A percentile compares a stretch with the other conserved stretches of the same genome.
Conservation (phyloP, 2,888 invertebrate species). For the Dione juno region DNA sequence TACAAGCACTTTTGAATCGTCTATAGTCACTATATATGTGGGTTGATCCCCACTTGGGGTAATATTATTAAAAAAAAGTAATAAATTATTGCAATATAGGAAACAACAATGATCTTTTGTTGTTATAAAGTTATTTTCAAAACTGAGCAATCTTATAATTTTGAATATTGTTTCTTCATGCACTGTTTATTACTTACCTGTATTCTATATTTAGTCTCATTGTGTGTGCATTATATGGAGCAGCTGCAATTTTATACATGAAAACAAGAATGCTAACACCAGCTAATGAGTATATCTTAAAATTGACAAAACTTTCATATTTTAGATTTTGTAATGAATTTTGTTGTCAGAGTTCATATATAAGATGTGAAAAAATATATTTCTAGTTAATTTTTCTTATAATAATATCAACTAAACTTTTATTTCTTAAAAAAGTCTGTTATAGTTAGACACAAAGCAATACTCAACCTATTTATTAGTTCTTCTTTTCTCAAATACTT, state of each 20-base stretch:
- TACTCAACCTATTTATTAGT: neutral
- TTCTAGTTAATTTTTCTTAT: neutral
- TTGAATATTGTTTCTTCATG: slow-evolving; percentile 54
- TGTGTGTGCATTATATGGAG: slow-evolving; percentile 73
- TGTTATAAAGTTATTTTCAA: neutral
- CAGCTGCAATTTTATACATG: slow-evolving; percentile 52
- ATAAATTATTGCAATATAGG: neutral
- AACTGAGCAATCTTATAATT: slow-evolving; percentile 9
- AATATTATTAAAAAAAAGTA: neutral
- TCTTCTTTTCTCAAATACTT: too few relatives aligned
- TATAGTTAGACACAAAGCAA: too few relatives aligned
- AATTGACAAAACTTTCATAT: neutral
- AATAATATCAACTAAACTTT: too few relatives aligned
- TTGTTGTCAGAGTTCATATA: neutral
- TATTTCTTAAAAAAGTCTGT: too few relatives aligned
- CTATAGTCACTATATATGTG: too few relatives aligned
- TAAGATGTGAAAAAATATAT: neutral
- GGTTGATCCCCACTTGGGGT: too few relatives aligned
- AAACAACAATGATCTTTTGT: slow-evolving; percentile 8
- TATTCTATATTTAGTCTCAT: slow-evolving; percentile 78
- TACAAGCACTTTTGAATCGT: too few relatives aligned
- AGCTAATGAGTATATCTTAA: slow-evolving; percentile 8
- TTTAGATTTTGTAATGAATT: neutral
- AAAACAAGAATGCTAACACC: slow-evolving; percentile 50
- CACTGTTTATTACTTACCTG: slow-evolving; percentile 66